Base-by-base conservation (phyloP, 2,888 invertebrate species). In the Trimorus sp. region DNA sequence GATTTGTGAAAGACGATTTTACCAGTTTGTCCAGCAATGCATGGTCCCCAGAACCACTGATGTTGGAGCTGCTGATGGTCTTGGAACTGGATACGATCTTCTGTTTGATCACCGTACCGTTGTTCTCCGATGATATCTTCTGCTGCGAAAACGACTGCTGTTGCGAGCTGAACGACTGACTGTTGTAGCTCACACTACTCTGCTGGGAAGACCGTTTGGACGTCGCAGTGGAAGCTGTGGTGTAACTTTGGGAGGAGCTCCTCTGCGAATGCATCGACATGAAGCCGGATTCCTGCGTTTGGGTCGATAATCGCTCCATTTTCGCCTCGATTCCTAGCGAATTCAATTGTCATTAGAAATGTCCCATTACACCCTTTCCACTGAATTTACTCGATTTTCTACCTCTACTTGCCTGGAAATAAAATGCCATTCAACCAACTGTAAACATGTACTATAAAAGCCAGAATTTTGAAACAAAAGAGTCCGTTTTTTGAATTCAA, bases 151-250 rank as follows among this genome's bases (percentile, higher is more conserved):
- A 88, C 54, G 89, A 88, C 82, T 90, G 88, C 82, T 90, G 90
- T 82, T 91, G 91, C 42, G 91, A 88, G 83, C 85, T 90, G 76
- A 89, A 90, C 66, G 88, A 86, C 82, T 91, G 91, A 11, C 89
- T 89, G 84, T 89, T 90, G 84, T 89, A 92, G 85, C 93, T 93
- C 63, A 92, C 89, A 83, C 92, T 92, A 87, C 94, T 94, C 88
- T 94, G 94, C 84, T 94, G 94, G 3, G 94, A 94, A 76, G 94
- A 93, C 79, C 94, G 92, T 85, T 94, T 94, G 42, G 94, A 94
- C 83, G 93, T 92, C 56, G 89, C 75, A 66, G 89, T 89, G 51
- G 91, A 90, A 14, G 90, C 85, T n/a, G 89, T 87, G 58, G 93
- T 93, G 84, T 92, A 92, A 88, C 93, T 94, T 88, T 93, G 94